A percentile compares a stretch with the other conserved stretches of the same genome.
Conservation (phyloP, 2,113 vertebrate genomes). For the mouse (Mus musculus) region GRCm39 chr11:91101001-91101500, state of each 20-base stretch:
- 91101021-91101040: neutral
- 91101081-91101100: neutral
- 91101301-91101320: slow-evolving; percentile 2
- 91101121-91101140: neutral
- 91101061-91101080: neutral
- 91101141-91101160: neutral
- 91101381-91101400: neutral
- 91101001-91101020: neutral
- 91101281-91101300: slow-evolving; percentile 29
- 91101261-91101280: neutral
- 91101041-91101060: too few relatives aligned
- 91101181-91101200: neutral
- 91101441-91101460: neutral
- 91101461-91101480: neutral
- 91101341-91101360: neutral
- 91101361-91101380: neutral
- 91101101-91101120: neutral
- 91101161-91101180: neutral
- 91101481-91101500: neutral
- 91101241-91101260: neutral
- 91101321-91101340: neutral
- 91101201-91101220: slow-evolving; percentile 45
- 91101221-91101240: neutral
- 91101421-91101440: neutral
- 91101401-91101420: neutral